Percentiles rank a stretch among this genome's conserved stretches.
Evolutionary conservation across 2,797 vertebrate species (phyloP).

Genomic region (Hyperoplus immaculatus): DNA sequence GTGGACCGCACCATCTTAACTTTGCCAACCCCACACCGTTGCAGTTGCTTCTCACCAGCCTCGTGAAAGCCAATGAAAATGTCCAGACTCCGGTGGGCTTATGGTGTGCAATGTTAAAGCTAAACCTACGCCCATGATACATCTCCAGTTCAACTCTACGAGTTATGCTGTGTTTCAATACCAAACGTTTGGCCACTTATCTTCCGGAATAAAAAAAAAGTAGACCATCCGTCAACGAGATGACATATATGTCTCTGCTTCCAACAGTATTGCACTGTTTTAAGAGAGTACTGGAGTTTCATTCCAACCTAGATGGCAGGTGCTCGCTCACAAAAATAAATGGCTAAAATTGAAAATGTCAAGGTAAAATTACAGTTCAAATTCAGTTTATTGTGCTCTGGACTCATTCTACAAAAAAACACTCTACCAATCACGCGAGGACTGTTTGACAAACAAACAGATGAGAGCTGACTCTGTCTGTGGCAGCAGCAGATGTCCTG

Average conservation of each 20-base stretch:
- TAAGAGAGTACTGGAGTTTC: neutral
- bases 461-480: conserved; percentile 36
- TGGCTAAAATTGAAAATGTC: conserved; percentile 26
- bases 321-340: conserved; percentile 13
- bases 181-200: conserved; percentile 28
- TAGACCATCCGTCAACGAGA: conserved; percentile 9
- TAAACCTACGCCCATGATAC: neutral
- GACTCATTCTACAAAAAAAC: conserved; percentile 10
- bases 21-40: too few species aligned
- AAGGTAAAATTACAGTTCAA: conserved; percentile 15
- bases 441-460: conserved; percentile 37
- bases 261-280: neutral
- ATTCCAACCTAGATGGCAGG: neutral
- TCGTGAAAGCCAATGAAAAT: too few species aligned
- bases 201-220: conserved; percentile 4
- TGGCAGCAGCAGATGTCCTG: conserved; percentile 67
- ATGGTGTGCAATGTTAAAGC: too few species aligned
- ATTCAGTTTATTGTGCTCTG: conserved; percentile 19
- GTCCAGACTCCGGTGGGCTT: too few species aligned
- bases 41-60: too few species aligned
- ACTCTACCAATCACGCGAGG: conserved; percentile 14
- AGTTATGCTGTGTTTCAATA: conserved; percentile 11
- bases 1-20: too few species aligned
- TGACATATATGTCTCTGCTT: conserved; percentile 15
- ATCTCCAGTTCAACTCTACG: conserved; percentile 7